Conservation (phyloP, 2,888 invertebrate genomes). For the Celastrina argiolus region DNA sequence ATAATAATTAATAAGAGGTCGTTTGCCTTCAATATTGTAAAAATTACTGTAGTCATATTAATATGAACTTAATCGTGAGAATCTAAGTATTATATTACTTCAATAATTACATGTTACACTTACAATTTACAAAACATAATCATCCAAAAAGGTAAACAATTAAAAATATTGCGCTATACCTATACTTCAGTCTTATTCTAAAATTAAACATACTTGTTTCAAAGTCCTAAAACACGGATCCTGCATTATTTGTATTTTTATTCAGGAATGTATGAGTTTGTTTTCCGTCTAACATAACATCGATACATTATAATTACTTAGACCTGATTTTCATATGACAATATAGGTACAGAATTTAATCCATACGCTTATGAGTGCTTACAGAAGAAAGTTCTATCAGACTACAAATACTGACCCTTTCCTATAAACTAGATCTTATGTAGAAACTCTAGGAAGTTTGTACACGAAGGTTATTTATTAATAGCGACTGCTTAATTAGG, state of each 20-base stretch:
- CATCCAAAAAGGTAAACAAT: neutral
- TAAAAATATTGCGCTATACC: too few relatives aligned
- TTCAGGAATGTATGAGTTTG: too few relatives aligned
- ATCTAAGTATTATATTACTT: neutral
- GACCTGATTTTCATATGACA: too few relatives aligned
- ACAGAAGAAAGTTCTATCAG: constrained; percentile 1
- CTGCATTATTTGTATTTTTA: too few relatives aligned
- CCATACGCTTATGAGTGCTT: too few relatives aligned
- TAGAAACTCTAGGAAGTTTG: constrained; percentile 6
- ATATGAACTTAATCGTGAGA: neutral
- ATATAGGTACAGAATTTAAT: too few relatives aligned
- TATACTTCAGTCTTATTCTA: too few relatives aligned
- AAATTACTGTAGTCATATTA: neutral
- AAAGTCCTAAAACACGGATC: too few relatives aligned
- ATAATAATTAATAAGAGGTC: neutral
- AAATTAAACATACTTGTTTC: too few relatives aligned
- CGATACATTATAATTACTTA: too few relatives aligned
- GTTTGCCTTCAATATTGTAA: neutral
- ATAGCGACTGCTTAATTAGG: constrained; percentile 30
- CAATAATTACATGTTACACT: neutral
- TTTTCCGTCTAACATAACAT: too few relatives aligned
- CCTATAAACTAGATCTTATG: neutral
- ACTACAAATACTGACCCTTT: neutral
- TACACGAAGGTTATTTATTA: constrained; percentile 27
- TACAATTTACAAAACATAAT: neutral